Percentiles rank a stretch among this genome's conserved stretches.
phyloP scores from a whole-genome alignment of 35 echinoderm and acorn worm species.

The Chiridota heheva region DNA sequence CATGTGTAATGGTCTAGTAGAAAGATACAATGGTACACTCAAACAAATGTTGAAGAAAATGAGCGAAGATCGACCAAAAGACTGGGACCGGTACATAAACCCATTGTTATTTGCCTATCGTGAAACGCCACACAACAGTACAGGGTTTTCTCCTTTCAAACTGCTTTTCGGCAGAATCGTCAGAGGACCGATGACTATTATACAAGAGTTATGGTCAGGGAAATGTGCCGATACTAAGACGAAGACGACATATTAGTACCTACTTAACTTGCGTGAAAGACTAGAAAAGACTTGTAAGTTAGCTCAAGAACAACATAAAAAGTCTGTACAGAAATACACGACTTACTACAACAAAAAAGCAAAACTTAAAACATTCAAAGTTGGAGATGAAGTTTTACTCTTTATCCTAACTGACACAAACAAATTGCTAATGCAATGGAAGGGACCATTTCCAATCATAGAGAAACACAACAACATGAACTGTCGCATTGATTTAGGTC shows the following conservation, averaged over 20 bases:
- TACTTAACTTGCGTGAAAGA: slow-evolving; percentile 20
- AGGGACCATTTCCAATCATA: slow-evolving; percentile 29
- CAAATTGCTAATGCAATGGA: slow-evolving; percentile 37
- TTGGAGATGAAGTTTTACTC: slow-evolving; percentile 44
- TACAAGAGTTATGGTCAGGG: slow-evolving; percentile 63
- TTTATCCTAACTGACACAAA: slow-evolving; percentile 30
- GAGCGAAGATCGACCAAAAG: slow-evolving; percentile 50
- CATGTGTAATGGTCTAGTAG: slow-evolving; percentile 61
- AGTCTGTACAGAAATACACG: slow-evolving; percentile 12
- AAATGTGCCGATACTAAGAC: slow-evolving; percentile 28
- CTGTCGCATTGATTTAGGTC: slow-evolving; percentile 15
- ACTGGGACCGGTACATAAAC: slow-evolving; percentile 59
- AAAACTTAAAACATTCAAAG: slow-evolving; percentile 20
- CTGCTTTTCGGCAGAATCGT: slow-evolving; percentile 53
- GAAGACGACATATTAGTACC: slow-evolving; percentile 54
- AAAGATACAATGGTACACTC: slow-evolving; percentile 67
- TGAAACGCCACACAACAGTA: slow-evolving; percentile 45
- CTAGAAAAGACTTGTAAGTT: slow-evolving; percentile 40
- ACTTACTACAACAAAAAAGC: slow-evolving; percentile 47
- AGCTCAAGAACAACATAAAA: background rate
- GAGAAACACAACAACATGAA: slow-evolving; percentile 34
- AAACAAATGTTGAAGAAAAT: slow-evolving; percentile 58
- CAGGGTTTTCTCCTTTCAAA: slow-evolving; percentile 67
- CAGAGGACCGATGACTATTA: slow-evolving; percentile 60
- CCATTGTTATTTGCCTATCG: slow-evolving; percentile 56